These are phyloP conservation scores for Trichoplusia ni DNA, from an alignment of 1,140 invertebrate species.

Conservation along the genomic window DNA sequence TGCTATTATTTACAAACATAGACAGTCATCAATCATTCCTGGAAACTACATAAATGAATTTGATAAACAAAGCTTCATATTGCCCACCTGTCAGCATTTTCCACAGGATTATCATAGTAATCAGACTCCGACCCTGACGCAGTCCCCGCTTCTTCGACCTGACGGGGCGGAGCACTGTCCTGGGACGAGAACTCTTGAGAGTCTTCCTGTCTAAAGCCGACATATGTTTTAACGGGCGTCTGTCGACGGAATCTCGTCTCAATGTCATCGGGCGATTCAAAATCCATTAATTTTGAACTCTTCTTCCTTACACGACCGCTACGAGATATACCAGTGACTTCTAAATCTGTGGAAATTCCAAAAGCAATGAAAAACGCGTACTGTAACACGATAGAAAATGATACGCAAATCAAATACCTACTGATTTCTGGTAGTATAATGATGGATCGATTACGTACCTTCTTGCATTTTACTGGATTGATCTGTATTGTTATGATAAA, in stretches of 20 bases:
- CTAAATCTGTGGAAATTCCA: no score
- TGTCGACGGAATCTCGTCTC: conserved; percentile 79
- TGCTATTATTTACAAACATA: no score
- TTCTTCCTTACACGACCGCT: conserved; percentile 96
- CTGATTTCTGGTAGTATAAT: background rate
- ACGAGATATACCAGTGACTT: conserved; percentile 92
- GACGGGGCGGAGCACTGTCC: conserved; percentile 43
- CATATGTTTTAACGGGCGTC: conserved; percentile 56
- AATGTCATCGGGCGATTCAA: conserved; percentile 93
- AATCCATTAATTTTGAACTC: conserved; percentile 96
- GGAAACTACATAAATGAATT: no score
- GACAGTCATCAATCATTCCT: no score
- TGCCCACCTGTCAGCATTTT: conserved; percentile 82
- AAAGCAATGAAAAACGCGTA: no score
- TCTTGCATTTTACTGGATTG: conserved; percentile 48
- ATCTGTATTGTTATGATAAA: no score
- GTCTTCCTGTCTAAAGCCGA: conserved; percentile 54
- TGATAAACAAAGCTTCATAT: background rate
- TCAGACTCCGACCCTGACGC: conserved; percentile 82
- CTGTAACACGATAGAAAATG: no score
- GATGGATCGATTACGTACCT: conserved; percentile 36
- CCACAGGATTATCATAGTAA: conserved; percentile 80
- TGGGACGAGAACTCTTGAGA: conserved; percentile 42
- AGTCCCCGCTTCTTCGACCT: conserved; percentile 73
- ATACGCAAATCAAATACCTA: background rate